A percentile compares a stretch with the other conserved stretches of the same genome.
Conservation (phyloP, 2,888 invertebrate species). For the Leptura quadrifasciata region DNA sequence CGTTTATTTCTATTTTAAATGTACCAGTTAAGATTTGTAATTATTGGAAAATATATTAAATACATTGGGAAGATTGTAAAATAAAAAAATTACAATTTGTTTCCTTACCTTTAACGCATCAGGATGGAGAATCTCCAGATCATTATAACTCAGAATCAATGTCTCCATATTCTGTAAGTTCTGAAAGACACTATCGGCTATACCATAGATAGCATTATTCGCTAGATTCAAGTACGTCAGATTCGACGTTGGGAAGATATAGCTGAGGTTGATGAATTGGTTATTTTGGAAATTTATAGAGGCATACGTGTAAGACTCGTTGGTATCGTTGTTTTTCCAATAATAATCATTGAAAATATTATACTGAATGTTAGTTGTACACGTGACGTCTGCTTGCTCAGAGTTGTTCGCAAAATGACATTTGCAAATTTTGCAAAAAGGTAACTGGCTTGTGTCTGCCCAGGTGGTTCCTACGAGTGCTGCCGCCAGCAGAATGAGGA, state of each 20-base stretch:
- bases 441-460: conserved; percentile 48
- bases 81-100: no score
- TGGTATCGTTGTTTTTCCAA: conserved; percentile 61
- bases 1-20: no score
- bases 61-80: no score
- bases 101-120: conserved; percentile 81
- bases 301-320: conserved; percentile 55
- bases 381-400: conserved; percentile 75
- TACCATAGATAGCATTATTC: conserved; percentile 79
- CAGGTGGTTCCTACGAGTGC: neutral
- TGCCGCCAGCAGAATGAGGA: neutral
- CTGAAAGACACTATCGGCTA: conserved; percentile 79
- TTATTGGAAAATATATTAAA: no score
- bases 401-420: conserved; percentile 72
- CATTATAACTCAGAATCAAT: conserved; percentile 83
- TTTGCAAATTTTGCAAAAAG: conserved; percentile 76
- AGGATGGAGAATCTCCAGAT: conserved; percentile 78
- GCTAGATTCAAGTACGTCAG: conserved; percentile 79
- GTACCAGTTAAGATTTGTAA: no score
- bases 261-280: conserved; percentile 54
- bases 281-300: conserved; percentile 57
- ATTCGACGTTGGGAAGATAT: conserved; percentile 74
- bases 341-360: conserved; percentile 78
- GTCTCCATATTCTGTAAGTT: conserved; percentile 78
- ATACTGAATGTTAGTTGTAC: conserved; percentile 72